These are phyloP conservation scores for Bicyclus anynana DNA, from an alignment of 1,140 invertebrate species.

Conservation along the genomic window DNA sequence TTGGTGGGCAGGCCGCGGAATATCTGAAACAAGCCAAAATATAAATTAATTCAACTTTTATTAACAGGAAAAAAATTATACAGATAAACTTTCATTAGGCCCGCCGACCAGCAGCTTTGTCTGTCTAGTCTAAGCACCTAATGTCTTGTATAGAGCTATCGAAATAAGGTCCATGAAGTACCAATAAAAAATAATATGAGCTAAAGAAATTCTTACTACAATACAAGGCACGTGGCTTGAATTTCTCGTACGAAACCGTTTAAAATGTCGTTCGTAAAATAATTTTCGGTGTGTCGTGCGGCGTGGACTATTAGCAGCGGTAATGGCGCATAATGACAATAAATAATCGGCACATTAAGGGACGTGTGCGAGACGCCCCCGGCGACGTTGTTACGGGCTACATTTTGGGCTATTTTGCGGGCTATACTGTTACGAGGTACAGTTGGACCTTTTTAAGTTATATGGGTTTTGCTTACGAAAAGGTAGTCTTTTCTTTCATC, in stretches of 20 bases:
- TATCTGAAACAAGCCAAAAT: not conserved
- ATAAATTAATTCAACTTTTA: no score
- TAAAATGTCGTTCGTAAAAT: conserved; percentile 48
- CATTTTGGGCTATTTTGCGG: not conserved
- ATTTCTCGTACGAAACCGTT: conserved; percentile 44
- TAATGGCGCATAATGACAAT: conserved; percentile 68
- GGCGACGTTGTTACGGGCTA: conserved; percentile 1
- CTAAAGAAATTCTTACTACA: conserved; percentile 15
- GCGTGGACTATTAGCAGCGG: conserved; percentile 57
- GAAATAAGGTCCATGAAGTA: no score
- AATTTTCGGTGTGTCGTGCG: conserved; percentile 53
- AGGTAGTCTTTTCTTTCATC: not conserved
- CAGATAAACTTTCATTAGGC: no score
- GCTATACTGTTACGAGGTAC: no score
- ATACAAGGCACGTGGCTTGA: conserved; percentile 41
- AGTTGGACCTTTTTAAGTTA: no score
- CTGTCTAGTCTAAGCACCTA: no score
- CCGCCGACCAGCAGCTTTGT: no score
- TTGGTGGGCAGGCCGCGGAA: not conserved
- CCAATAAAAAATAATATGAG: not conserved
- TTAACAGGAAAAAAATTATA: no score
- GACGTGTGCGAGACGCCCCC: conserved; percentile 30
- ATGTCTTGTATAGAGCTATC: no score
- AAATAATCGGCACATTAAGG: conserved; percentile 55
- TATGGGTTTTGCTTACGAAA: no score